phyloP scores from a whole-genome alignment of 2,113 vertebrate genomes.

The Caranx melampygus region DNA sequence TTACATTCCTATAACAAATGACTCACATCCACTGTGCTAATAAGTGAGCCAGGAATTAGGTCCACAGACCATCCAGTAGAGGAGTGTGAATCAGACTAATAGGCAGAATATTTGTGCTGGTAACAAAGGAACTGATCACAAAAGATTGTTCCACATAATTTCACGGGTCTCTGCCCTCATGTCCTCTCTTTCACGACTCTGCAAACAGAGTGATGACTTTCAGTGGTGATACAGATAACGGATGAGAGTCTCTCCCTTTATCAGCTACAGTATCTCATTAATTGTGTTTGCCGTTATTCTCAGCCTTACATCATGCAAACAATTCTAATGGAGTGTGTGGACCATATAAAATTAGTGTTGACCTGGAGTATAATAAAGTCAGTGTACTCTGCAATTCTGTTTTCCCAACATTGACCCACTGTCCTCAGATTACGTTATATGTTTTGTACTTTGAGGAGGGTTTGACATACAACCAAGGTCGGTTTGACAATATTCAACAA shows the following conservation, averaged over 20 bases:
- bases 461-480: background rate
- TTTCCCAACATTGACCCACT: background rate
- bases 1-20: slow-evolving; percentile 13
- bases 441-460: background rate
- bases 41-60: slow-evolving; percentile 25
- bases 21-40: slow-evolving; percentile 3
- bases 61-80: background rate
- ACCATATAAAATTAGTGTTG: background rate
- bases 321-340: background rate
- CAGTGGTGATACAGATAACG: slow-evolving; percentile 1
- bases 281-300: slow-evolving; percentile 35
- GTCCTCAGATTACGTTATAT: background rate
- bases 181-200: slow-evolving; percentile 14
- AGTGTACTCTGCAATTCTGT: slow-evolving; percentile 3
- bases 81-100: slow-evolving; percentile 17
- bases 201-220: slow-evolving; percentile 22
- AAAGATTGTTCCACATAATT: slow-evolving; percentile 35
- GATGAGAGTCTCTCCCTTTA: slow-evolving; percentile 9
- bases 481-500: slow-evolving; percentile 5
- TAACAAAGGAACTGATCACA: slow-evolving; percentile 41
- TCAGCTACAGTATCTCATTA: slow-evolving; percentile 6
- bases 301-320: slow-evolving; percentile 3
- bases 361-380: background rate
- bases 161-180: slow-evolving; percentile 26
- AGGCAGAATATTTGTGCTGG: slow-evolving; percentile 15